Conservation (phyloP, 37 sponge, comb jelly and placozoan genomes). For the Ephydatia muelleri region DNA sequence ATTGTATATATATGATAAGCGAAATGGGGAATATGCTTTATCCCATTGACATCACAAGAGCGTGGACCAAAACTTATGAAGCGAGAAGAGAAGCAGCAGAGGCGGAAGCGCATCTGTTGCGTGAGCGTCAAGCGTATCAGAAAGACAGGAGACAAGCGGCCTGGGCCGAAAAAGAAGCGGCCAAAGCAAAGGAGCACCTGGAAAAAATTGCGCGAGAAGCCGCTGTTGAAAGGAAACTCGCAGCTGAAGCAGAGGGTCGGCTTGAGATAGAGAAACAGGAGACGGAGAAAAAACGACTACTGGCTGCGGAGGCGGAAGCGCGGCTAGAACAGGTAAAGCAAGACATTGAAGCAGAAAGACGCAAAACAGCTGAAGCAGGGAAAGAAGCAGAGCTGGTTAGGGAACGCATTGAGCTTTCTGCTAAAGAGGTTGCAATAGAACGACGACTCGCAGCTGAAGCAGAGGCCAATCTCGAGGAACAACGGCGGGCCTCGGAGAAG, state of each 20-base stretch:
- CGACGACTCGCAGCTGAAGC: not conserved
- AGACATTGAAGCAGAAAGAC: not conserved
- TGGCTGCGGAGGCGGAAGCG: not conserved
- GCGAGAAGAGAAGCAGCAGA: not conserved
- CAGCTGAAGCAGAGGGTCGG: not conserved
- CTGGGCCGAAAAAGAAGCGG: not conserved
- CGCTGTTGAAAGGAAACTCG: not conserved
- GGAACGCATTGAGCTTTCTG: not conserved
- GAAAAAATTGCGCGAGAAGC: not conserved
- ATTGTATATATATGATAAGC: too few relatives aligned
- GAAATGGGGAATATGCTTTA: not conserved
- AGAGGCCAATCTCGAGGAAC: not conserved
- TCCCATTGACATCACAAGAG: not conserved
- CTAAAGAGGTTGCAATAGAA: not conserved
- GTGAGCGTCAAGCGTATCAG: not conserved
- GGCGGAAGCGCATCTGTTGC: not conserved
- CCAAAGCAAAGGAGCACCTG: not conserved
- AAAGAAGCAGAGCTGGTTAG: not conserved
- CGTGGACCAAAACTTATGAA: not conserved
- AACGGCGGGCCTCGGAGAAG: not conserved
- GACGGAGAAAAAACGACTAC: not conserved
- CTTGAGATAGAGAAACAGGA: not conserved
- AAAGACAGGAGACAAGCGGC: not conserved
- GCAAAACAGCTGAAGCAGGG: not conserved
- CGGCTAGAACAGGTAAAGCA: not conserved